phyloP scores from a whole-genome alignment of 2,797 vertebrate genomes.

The Notolabrus celidotus region DNA sequence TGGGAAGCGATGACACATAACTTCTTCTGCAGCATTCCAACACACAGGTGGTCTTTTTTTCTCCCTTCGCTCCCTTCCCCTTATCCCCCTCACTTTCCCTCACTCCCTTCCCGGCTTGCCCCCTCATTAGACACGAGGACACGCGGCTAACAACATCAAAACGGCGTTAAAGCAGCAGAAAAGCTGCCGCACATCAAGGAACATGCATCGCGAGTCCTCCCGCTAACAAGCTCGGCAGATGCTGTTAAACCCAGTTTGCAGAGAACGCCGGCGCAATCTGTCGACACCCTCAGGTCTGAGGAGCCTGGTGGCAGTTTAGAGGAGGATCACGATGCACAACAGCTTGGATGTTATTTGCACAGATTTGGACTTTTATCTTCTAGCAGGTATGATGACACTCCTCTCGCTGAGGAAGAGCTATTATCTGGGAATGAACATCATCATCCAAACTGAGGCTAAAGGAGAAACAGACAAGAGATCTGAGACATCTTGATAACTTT shows the following conservation, averaged over 20 bases:
- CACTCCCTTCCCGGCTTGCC: not conserved
- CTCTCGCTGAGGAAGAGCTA: not conserved
- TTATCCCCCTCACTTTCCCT: no score
- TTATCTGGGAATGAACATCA: not conserved
- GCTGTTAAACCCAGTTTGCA: slow-evolving; percentile 14
- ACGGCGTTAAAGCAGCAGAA: not conserved
- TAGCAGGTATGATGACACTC: no score
- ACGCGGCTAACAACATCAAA: not conserved
- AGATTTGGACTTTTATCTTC: not conserved
- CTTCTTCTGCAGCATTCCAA: no score
- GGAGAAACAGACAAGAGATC: no score
- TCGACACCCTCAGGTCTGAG: not conserved
- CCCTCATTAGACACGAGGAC: rapidly evolving
- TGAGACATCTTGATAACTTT: no score
- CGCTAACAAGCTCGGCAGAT: slow-evolving; percentile 38
- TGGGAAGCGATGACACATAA: slow-evolving; percentile 62
- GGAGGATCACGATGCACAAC: not conserved
- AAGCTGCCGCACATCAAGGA: not conserved
- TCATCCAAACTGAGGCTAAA: no score
- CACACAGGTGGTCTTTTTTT: no score
- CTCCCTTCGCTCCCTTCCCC: not conserved
- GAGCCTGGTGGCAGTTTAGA: slow-evolving; percentile 1
- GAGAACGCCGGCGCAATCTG: not conserved
- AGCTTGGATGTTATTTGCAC: not conserved
- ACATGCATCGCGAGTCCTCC: not conserved